A percentile compares a stretch with the other conserved stretches of the same genome.
These are phyloP conservation scores for Phallusia fumigata DNA, from an alignment of 23 tunicate genomes.

Conservation along the genomic window DNA sequence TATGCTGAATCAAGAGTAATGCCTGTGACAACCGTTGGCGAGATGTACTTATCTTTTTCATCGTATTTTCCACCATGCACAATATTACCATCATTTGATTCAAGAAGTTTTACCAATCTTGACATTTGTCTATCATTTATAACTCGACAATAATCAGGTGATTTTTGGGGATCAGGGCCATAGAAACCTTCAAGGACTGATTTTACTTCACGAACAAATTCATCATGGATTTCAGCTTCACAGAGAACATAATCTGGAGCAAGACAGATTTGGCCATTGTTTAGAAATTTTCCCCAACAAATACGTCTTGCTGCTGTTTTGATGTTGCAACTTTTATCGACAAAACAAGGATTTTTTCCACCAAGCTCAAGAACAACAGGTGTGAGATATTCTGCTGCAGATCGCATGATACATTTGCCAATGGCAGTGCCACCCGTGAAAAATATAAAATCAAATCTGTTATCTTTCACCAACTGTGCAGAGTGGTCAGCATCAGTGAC, in stretches of 20 bases:
- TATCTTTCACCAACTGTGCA: conserved; percentile 30
- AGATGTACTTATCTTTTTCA: conserved; percentile 30
- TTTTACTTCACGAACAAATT: conserved; percentile 36
- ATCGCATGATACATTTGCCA: conserved; percentile 63
- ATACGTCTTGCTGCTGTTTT: conserved; percentile 52
- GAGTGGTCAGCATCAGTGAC: conserved; percentile 47
- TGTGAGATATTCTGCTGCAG: conserved; percentile 78
- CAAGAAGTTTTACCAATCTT: conserved; percentile 45
- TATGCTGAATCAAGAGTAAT: conserved; percentile 15
- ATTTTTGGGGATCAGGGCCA: conserved; percentile 37
- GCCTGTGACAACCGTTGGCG: conserved; percentile 60
- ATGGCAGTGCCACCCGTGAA: conserved; percentile 87
- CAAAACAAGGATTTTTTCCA: conserved; percentile 85
- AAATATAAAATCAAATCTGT: conserved; percentile 67
- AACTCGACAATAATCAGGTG: conserved; percentile 40
- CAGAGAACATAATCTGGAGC: conserved; percentile 66
- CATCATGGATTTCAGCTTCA: conserved; percentile 17
- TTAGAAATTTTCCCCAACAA: conserved; percentile 44
- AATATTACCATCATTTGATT: conserved; percentile 37
- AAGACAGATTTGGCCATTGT: conserved; percentile 78
- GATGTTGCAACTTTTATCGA: conserved; percentile 49
- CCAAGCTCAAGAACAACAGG: conserved; percentile 90
- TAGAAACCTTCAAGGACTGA: conserved; percentile 18
- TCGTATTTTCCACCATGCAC: conserved; percentile 59
- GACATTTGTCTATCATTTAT: conserved; percentile 55